phyloP scores from a whole-genome alignment of 2,888 invertebrate genomes.

The Tipula helvola region DNA sequence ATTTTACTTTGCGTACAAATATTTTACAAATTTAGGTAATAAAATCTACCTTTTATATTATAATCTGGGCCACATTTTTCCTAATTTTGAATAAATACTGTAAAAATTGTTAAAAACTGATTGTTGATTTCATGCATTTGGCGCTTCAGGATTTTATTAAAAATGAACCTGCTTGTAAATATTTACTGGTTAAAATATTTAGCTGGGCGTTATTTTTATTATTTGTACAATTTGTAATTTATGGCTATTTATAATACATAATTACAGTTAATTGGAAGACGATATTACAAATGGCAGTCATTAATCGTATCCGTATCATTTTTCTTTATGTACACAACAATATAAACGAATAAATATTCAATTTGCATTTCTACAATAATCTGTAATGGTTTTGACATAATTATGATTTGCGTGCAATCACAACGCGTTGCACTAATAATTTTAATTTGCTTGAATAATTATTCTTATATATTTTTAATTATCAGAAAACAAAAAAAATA shows the following conservation, averaged over 20 bases:
- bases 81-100: too few species aligned
- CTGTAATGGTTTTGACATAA: background rate
- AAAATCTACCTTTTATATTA: too few species aligned
- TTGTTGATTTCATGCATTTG: too few species aligned
- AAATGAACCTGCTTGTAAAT: too few species aligned
- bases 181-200: background rate
- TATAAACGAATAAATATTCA: background rate
- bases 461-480: background rate
- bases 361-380: background rate
- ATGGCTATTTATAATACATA: background rate
- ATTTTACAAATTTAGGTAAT: too few species aligned
- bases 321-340: background rate
- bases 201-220: background rate
- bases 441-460: background rate
- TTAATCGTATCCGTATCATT: background rate
- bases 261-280: background rate
- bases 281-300: background rate
- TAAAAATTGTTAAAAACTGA: too few species aligned
- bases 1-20: too few species aligned
- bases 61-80: too few species aligned
- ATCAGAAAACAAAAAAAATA: background rate
- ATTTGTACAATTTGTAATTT: background rate
- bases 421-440: background rate
- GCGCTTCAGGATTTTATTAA: too few species aligned
- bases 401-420: background rate